phyloP scores from a whole-genome alignment of 2,113 vertebrate species.

The Thalassarche chlororhynchos region DNA sequence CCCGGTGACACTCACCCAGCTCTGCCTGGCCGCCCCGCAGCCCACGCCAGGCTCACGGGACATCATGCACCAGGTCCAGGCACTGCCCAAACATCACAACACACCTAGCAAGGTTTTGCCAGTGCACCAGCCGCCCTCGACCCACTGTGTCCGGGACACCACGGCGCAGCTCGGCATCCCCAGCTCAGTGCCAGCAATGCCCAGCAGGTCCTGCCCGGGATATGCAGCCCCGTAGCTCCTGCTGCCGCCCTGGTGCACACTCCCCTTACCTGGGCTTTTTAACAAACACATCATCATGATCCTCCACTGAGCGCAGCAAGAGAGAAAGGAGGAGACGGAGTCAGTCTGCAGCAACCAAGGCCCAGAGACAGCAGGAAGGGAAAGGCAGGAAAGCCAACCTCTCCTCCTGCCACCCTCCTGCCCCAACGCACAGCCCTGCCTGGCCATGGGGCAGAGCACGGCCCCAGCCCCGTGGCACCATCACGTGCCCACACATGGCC shows the following conservation, averaged over 20 bases:
- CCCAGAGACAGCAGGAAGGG: neutral
- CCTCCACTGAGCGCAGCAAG: conserved; percentile 88
- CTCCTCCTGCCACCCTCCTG: fast-evolving
- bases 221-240: neutral
- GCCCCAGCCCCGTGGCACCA: fast-evolving
- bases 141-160: neutral
- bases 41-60: neutral
- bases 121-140: neutral
- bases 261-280: conserved; percentile 91
- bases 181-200: neutral
- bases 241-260: neutral
- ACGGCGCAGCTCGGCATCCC: fast-evolving
- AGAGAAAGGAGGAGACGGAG: conserved; percentile 1
- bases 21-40: fast-evolving
- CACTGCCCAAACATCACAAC: neutral
- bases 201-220: neutral
- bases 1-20: neutral
- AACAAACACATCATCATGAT: conserved; percentile 80
- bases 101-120: neutral
- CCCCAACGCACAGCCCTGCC: neutral
- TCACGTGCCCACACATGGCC: fast-evolving
- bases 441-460: fast-evolving
- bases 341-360: neutral
- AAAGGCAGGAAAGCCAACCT: neutral
- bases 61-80: neutral